Evolutionary conservation across 2,888 invertebrate genomes (phyloP).

Genomic region (Athalia cordata): DNA sequence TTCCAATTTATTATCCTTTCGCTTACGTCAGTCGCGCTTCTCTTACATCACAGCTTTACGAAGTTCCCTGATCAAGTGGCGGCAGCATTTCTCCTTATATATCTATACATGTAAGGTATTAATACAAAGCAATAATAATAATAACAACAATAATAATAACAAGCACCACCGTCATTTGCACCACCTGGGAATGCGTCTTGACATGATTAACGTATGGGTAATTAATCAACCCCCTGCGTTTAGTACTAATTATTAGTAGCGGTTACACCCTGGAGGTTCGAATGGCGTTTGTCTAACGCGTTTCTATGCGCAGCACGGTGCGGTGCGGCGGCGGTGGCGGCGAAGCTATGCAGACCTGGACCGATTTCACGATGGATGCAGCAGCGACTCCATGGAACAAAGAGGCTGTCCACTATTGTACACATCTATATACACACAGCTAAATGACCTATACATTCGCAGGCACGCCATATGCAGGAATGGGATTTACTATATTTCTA

Average conservation of each 20-base stretch:
- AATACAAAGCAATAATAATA: too few relatives aligned
- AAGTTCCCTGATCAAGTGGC: too few relatives aligned
- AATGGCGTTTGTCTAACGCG: neutral
- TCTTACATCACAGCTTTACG: too few relatives aligned
- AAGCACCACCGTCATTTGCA: neutral
- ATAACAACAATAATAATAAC: too few relatives aligned
- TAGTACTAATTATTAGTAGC: constrained; percentile 38
- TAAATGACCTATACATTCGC: too few relatives aligned
- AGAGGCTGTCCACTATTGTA: constrained; percentile 14
- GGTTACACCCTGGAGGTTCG: neutral
- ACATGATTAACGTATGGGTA: constrained; percentile 25
- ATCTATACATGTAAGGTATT: neutral
- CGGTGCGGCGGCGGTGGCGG: neutral
- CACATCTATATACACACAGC: neutral
- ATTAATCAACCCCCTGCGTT: constrained; percentile 29
- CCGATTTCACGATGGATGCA: constrained; percentile 19
- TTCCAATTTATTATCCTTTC: neutral
- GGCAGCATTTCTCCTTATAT: neutral
- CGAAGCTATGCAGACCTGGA: neutral
- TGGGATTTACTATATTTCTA: constrained; percentile 1
- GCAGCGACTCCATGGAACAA: neutral
- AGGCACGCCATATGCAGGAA: too few relatives aligned
- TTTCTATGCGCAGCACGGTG: neutral
- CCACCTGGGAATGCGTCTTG: constrained; percentile 14
- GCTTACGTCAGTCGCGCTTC: too few relatives aligned